Percentiles rank a stretch among this genome's conserved stretches.
Conservation (phyloP, 1,140 invertebrate species). For the Drosophila varians region DNA sequence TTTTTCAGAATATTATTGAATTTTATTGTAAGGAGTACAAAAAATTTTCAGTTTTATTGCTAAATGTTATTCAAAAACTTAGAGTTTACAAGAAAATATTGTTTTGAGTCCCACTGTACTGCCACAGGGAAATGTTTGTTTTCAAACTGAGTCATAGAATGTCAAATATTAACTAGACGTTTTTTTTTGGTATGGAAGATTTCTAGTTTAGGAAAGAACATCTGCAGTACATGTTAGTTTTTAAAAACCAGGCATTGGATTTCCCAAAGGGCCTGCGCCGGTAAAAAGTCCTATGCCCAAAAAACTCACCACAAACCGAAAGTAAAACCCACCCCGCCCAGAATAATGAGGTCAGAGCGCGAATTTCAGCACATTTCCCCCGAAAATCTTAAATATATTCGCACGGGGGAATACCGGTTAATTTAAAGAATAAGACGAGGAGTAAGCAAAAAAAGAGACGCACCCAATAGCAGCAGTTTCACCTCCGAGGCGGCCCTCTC, state of each 20-base stretch:
- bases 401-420: background rate
- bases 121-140: no score
- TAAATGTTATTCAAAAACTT: no score
- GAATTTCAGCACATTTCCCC: conserved; percentile 7
- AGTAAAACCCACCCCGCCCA: conserved; percentile 48
- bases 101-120: no score
- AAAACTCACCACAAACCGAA: conserved; percentile 36
- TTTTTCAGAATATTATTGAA: no score
- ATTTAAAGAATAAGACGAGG: background rate
- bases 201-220: no score
- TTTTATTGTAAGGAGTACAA: no score
- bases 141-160: no score
- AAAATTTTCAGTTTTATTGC: no score
- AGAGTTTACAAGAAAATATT: no score
- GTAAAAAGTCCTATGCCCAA: conserved; percentile 20
- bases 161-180: no score
- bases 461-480: conserved; percentile 94
- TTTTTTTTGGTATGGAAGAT: no score
- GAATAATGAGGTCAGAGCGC: conserved; percentile 30
- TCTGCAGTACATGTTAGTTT: background rate
- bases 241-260: background rate
- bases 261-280: conserved; percentile 30
- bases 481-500: conserved; percentile 94
- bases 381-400: background rate
- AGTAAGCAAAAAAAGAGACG: conserved; percentile 60